Percentiles rank a stretch among this genome's conserved stretches.
phyloP scores from a whole-genome alignment of 2,888 invertebrate genomes.

The Heliconius ethilla region DNA sequence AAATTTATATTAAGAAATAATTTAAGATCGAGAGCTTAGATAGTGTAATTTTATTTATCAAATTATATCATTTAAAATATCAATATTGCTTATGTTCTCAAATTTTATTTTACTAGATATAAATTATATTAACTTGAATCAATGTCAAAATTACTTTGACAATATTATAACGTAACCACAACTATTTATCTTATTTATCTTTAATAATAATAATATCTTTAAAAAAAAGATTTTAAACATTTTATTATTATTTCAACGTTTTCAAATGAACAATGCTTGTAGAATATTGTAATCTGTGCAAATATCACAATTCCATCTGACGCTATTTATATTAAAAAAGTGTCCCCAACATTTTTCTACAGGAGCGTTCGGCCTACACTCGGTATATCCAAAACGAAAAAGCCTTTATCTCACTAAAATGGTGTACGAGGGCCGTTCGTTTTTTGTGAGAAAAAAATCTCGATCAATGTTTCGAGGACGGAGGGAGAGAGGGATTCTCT shows the following conservation, averaged over 20 bases:
- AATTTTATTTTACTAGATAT: background rate
- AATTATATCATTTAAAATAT: background rate
- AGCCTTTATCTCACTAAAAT: conserved; percentile 68
- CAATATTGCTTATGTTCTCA: background rate
- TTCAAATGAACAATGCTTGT: conserved; percentile 34
- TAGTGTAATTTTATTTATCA: no score
- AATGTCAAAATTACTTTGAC: background rate
- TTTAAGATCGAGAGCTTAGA: no score
- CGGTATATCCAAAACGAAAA: conserved; percentile 63
- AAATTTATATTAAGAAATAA: background rate
- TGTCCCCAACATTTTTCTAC: conserved; percentile 52
- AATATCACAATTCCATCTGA: conserved; percentile 51
- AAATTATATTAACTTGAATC: background rate
- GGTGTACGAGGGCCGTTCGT: conserved; percentile 61
- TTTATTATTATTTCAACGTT: conserved; percentile 25
- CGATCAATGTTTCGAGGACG: conserved; percentile 75
- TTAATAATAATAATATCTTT: background rate
- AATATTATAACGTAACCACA: background rate
- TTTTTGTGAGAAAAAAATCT: conserved; percentile 68
- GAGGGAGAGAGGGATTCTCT: conserved; percentile 57
- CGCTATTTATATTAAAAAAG: conserved; percentile 50
- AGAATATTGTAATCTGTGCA: conserved; percentile 47
- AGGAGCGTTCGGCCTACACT: conserved; percentile 58
- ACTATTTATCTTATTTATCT: no score
- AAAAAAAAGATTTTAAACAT: no score